Base-by-base conservation (phyloP, 2,888 invertebrate species). In the Lasioglossum morio region DNA sequence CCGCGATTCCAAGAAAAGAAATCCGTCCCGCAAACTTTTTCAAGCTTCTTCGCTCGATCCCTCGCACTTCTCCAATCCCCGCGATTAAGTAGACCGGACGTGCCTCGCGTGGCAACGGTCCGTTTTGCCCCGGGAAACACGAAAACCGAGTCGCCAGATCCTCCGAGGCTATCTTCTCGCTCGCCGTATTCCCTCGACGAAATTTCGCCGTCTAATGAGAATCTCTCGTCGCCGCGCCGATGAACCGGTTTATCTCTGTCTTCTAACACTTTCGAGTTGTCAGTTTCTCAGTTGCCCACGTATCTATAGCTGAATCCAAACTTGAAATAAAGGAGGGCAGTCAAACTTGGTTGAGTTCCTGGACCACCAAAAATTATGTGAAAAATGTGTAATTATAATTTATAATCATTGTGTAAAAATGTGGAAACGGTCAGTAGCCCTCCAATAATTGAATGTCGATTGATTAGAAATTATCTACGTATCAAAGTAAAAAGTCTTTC, bases 81-180 rank as follows among this genome's bases (percentile, higher is more conserved):
- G 48, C 78, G 63, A 85, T 82, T 85, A 85, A 79, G 37, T 8
- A 16, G 27, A 37, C 7, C 37, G 79, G 19, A 77, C 85, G 85
- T 85, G 85, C 23, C 40, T 48, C 60, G 83, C 37, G 23, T 85
- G 7, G 30, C 16, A 75, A 82, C 48, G 46, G 19, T n/a, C n/a
- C 37, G 4, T 16, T 40, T 46, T 46, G 4, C 16, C 5, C 53
- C 5, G 43, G 19, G 37, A 66, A 30, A 63, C 72, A 34, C 37
- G 34, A 48, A 60, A 77, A 63, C 63, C 77, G 10, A 16, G 43
- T 60, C 46, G n/a, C 16, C 30, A 12, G 30, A 27, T 63, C 1
- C 30, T 63, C 5, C 16, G 27, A 30, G 8, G 60, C 60, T 63
- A 27, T 63, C 30, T 16, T 27, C 76, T 23, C n/a, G n/a, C 30